Evolutionary conservation across 2,797 vertebrate genomes (phyloP).

Genomic region (Mustela erminea): DNA sequence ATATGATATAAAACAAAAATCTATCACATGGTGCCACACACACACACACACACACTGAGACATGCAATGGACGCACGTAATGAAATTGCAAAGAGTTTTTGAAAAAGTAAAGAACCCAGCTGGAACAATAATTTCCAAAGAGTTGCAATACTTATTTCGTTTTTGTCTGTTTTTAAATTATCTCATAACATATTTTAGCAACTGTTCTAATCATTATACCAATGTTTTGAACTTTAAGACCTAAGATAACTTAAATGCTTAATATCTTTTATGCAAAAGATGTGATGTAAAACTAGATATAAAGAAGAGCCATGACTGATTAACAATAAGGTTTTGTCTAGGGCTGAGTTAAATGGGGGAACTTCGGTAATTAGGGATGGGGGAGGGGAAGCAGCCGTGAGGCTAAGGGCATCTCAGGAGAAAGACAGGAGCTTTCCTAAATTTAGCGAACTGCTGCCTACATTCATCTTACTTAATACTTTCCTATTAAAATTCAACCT

Average conservation of each 20-base stretch:
- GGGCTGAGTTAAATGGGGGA: conserved; percentile 69
- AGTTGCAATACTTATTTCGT: not conserved
- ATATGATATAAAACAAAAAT: conserved; percentile 72
- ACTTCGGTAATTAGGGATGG: conserved; percentile 76
- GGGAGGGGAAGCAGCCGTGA: conserved; percentile 62
- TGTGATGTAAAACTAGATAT: not conserved
- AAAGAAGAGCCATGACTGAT: conserved; percentile 42
- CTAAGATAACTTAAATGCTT: not conserved
- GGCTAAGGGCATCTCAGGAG: conserved; percentile 28
- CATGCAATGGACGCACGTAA: not conserved
- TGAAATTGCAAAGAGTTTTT: not conserved
- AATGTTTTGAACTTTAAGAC: not conserved
- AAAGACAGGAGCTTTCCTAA: conserved; percentile 35
- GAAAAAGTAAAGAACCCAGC: not conserved
- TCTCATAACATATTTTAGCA: not conserved
- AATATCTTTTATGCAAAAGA: not conserved
- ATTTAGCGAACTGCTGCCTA: not conserved
- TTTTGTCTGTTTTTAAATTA: conserved; percentile 12
- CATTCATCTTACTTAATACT: not conserved
- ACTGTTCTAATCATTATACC: not conserved
- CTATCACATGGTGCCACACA: not conserved
- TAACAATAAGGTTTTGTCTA: conserved; percentile 78
- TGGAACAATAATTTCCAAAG: not conserved
- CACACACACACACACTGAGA: not conserved
- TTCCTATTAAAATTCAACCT: not conserved